Evolutionary conservation across 2,888 invertebrate genomes (phyloP).

Genomic region (Leptinotarsa juncta): DNA sequence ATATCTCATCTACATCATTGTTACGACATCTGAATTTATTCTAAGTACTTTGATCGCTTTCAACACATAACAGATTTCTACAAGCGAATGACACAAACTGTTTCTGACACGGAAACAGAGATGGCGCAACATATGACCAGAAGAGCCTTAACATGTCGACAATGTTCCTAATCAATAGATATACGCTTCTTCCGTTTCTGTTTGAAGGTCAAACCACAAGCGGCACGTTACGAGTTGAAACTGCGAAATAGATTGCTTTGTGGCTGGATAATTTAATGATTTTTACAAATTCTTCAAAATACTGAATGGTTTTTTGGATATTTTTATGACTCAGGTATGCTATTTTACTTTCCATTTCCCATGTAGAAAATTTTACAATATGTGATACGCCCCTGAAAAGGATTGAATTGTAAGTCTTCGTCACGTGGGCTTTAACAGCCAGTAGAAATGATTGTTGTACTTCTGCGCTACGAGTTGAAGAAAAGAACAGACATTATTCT

Average conservation of each 20-base stretch:
- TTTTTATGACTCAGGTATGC: background rate
- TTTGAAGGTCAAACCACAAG: background rate
- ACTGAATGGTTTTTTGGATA: background rate
- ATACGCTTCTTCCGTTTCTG: background rate
- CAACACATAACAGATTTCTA: too few species aligned
- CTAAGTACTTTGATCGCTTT: too few species aligned
- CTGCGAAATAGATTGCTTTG: background rate
- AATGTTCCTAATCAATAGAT: background rate
- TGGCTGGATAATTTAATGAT: background rate
- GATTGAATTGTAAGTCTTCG: background rate
- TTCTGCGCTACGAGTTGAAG: background rate
- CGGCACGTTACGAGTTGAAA: background rate
- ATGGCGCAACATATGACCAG: background rate
- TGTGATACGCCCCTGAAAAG: background rate
- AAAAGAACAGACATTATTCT: background rate
- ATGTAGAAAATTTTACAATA: background rate
- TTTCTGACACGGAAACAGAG: background rate
- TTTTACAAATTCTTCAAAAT: background rate
- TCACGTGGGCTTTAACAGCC: constrained; percentile 2
- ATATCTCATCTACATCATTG: too few species aligned
- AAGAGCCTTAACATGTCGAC: background rate
- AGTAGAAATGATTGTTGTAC: background rate
- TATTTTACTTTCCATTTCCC: background rate
- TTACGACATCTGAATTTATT: too few species aligned
- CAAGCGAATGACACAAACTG: too few species aligned